A percentile compares a stretch with the other conserved stretches of the same genome.
Evolutionary conservation across 2,888 invertebrate species (phyloP).

Genomic region (Ashinkailepas kermadecensis): DNA sequence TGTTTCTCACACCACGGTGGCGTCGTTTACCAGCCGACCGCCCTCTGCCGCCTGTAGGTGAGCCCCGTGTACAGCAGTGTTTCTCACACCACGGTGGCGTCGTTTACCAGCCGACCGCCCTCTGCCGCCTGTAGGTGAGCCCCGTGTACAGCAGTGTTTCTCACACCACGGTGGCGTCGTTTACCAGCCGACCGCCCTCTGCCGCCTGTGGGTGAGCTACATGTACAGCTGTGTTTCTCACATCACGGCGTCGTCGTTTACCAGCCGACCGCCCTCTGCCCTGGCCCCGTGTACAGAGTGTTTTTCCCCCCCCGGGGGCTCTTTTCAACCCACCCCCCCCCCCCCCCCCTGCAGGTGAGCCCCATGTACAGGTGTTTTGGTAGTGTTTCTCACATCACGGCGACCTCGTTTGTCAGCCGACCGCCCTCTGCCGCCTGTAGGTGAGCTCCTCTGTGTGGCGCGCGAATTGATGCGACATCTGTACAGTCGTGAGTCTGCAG

Average conservation of each 20-base stretch:
- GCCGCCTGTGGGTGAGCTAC: background rate
- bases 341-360: background rate
- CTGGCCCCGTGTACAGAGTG: too few species aligned
- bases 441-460: background rate
- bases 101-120: background rate
- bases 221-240: background rate
- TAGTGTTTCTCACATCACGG: background rate
- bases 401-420: background rate
- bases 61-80: background rate
- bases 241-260: background rate
- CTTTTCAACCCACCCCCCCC: too few species aligned
- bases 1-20: background rate
- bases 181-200: background rate
- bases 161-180: background rate
- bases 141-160: background rate
- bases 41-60: background rate
- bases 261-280: background rate
- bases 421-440: background rate
- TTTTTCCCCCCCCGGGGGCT: too few species aligned
- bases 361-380: background rate
- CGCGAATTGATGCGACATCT: too few species aligned
- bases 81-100: background rate
- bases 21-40: background rate
- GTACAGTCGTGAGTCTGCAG: too few species aligned
- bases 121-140: background rate